Base-by-base conservation (phyloP, 1,140 invertebrate genomes). In the Thalassaphorura encarpata region DNA sequence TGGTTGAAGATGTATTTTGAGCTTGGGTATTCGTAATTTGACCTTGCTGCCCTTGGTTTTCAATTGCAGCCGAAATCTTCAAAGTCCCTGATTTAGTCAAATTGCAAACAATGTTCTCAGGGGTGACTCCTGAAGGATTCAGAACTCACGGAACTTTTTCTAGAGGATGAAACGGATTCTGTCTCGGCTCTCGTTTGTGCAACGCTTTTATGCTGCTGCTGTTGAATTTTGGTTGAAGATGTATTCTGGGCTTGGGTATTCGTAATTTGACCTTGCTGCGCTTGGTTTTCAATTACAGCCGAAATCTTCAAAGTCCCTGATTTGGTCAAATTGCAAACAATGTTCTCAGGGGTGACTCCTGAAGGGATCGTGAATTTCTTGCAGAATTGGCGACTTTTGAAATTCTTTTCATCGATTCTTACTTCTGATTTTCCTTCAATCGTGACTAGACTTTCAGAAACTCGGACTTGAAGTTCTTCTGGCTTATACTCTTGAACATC, bases 401-500 rank as follows among this genome's bases (percentile, higher is more conserved):
- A 50, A 39, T 55, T 55, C 8, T n/a, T 16, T 31, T 50, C 15
- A n/a, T 42, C 42, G 11, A 27, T 31, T 31, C 26, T 39, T 4
- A 48, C 42, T 21, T 56, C 54, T 13, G 49, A 33, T 36, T 49
- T 8, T 42, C 31, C 54, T 40, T 31, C n/a, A 41, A 56, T 50
- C 24, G 8, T 42, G 11, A 56, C 46, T 5, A 19, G 13, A 16
- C 16, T 21, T 26, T 56, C 43, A 18, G 18, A 23, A 8, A 56
- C 36, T 21, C 50, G 49, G 3, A 56, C 54, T 19, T 47, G 28
- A 26, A 56, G 5, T n/a, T 56, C 26, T 27, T 56, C 54, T 8
- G 54, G 46, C 18, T 40, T 40, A 26, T 36, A 56, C 26, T 49
- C 39, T 21, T 29, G 29, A 21, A 56, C 54, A 56, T 56, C 26